Evolutionary conservation across 2,888 invertebrate species (phyloP), one percentile per base, ranked within the genome.

Genomic region (Tetanocera ferruginea): DNA sequence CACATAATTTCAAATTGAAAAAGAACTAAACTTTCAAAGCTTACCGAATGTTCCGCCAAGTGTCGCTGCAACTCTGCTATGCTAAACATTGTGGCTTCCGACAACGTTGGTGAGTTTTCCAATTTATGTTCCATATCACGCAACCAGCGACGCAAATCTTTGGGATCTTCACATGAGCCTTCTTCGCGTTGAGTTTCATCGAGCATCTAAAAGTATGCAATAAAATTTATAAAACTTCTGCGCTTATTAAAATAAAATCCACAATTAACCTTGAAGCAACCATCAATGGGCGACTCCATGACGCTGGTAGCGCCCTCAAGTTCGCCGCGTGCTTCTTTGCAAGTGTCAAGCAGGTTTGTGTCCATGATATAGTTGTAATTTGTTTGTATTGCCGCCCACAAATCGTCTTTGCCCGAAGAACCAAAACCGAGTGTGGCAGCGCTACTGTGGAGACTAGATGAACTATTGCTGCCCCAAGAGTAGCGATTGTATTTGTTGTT

Each of bases 331-430:
- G 90, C 89, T 89, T 94, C 94, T 89, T 93, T 93, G 91, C 97
- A 97, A 84, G 95, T 94, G 88, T 97, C 96, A 81, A 98, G 95
- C 83, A 98, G 94, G 90, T 97, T 95, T 86, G 96, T 96, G 90
- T 97, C 97, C 97, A 98, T 97, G 87, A 98, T 95, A 90, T 96
- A 98, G 89, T 97, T 95, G 91, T 97, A 97, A 90, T 96, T 96
- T 77, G 95, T 95, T 90, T 96, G 95, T 85, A 97, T 93, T 79
- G 96, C 94, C 82, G 96, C 95, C 97, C 97, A 97, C 84, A 97
- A 95, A 88, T 97, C 97, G 90, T 97, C 97, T 89, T 94, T 94
- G 83, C 91, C 92, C 25, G 88, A 87, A 74, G 85, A 84, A 25
- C 89, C 87, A 43, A 87, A 78, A 3, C 87, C 88, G 37, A 89